These are phyloP conservation scores for Aphelinus atriplicis DNA, from an alignment of 1,140 invertebrate genomes.

Conservation along the genomic window DNA sequence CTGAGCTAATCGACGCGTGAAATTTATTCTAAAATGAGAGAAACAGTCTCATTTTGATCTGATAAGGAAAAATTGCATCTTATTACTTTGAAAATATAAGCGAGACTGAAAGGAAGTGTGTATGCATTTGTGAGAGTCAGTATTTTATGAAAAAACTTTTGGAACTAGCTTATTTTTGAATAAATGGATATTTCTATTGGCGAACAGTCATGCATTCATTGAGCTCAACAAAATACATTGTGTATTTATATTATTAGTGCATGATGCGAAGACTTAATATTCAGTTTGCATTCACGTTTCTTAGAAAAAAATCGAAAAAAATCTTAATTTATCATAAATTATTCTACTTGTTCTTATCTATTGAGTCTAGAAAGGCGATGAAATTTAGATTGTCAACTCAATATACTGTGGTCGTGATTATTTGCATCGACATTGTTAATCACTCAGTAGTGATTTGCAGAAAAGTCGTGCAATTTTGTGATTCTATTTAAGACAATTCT, in stretches of 20 bases:
- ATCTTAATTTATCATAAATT: constrained; percentile 18
- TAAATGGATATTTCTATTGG: constrained; percentile 5
- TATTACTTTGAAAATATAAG: constrained; percentile 1
- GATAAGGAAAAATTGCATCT: constrained; percentile 12
- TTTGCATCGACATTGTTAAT: too few species aligned
- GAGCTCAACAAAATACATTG: background rate
- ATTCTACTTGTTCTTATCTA: constrained; percentile 20
- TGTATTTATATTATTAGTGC: background rate
- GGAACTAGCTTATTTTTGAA: background rate
- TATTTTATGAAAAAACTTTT: constrained; percentile 4
- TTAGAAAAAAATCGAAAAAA: constrained; percentile 12
- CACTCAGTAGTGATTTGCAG: too few species aligned
- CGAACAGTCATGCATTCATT: background rate
- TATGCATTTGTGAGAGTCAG: background rate
- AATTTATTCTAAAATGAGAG: constrained; percentile 38
- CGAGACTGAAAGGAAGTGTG: background rate
- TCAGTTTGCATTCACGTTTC: constrained; percentile 7
- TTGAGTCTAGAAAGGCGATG: background rate
- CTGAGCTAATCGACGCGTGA: too few species aligned
- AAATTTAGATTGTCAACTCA: background rate
- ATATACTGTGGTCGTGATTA: background rate
- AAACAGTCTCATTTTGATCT: background rate
- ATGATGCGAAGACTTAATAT: background rate
- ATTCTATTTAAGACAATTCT: background rate
- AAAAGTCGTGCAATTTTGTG: background rate